Base-by-base conservation (phyloP, 2,797 vertebrate genomes). In the Acanthopagrus latus region DNA sequence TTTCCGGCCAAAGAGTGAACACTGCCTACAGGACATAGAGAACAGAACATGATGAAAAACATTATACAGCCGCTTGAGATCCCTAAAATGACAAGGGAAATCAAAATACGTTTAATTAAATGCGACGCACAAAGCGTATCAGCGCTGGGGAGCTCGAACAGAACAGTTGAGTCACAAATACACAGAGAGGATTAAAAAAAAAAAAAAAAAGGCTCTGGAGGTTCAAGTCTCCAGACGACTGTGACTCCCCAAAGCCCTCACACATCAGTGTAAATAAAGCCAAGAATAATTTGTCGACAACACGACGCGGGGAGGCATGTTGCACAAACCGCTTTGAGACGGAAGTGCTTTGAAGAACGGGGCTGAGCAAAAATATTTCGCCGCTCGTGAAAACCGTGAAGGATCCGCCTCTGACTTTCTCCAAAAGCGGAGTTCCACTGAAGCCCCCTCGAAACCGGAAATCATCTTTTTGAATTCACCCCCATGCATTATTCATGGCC, bases 401-500 rank as follows among this genome's bases (percentile, higher is more conserved):
- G 50, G 21, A 18, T 50, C 44, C n/a, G 55, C 41, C 29, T 78
- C 44, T 20, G 73, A 71, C 47, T 71, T 69, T 44, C 47, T 72
- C 29, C 73, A 80, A 78, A 74, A 74, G 41, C 57, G 14, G 44
- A 43, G 69, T 82, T 76, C 79, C 16, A 83, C 51, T 41, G 57
- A 70, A 83, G 74, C 62, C 69, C 64, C 72, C 69, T 74, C 25
- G 12, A 81, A 85, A 83, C 74, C 38, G 67, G 81, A 88, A 88
- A 85, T 84, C 65, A 59, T 86, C 38, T 90, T 86, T 90, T 74
- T 65, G 29, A 83, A 74, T 85, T 83, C 70, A 52, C 80, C 74
- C n/a, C 56, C 27, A 80, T 92, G 81, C 69, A 89, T 93, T 85
- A 93, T 92, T 89, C 91, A 92, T 78, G 58, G 29, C 14, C 76